Evolutionary conservation across 2,113 vertebrate species (phyloP).

Genomic region (Perognathus longimembris): DNA sequence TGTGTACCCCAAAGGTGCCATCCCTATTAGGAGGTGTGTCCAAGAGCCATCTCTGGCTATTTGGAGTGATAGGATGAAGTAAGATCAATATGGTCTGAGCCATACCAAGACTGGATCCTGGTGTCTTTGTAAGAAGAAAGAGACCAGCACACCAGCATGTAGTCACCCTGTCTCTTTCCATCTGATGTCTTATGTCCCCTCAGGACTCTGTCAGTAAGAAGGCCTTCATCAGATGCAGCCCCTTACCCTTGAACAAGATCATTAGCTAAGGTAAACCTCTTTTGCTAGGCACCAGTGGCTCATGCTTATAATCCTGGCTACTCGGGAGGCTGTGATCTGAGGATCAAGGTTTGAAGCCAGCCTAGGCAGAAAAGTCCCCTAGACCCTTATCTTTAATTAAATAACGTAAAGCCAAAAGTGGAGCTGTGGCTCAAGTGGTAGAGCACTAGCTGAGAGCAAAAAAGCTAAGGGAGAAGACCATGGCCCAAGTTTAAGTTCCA

Average conservation of each 20-base stretch:
- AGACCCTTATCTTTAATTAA: too few species aligned
- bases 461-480: too few species aligned
- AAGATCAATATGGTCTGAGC: too few species aligned
- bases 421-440: too few species aligned
- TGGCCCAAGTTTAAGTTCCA: too few species aligned
- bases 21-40: not conserved
- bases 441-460: too few species aligned
- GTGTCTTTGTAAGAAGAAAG: not conserved
- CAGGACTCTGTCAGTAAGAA: not conserved
- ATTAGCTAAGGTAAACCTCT: not conserved
- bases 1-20: not conserved
- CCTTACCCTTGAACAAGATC: not conserved
- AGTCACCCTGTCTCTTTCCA: not conserved
- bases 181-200: not conserved
- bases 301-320: too few species aligned
- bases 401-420: too few species aligned
- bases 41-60: not conserved
- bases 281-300: not conserved
- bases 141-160: not conserved
- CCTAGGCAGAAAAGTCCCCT: too few species aligned
- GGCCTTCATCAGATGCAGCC: not conserved
- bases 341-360: too few species aligned
- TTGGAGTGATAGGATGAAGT: not conserved
- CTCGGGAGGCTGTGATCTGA: too few species aligned
- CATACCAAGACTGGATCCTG: too few species aligned